Conservation (phyloP, 2,888 invertebrate genomes). For the Erynnis tages region DNA sequence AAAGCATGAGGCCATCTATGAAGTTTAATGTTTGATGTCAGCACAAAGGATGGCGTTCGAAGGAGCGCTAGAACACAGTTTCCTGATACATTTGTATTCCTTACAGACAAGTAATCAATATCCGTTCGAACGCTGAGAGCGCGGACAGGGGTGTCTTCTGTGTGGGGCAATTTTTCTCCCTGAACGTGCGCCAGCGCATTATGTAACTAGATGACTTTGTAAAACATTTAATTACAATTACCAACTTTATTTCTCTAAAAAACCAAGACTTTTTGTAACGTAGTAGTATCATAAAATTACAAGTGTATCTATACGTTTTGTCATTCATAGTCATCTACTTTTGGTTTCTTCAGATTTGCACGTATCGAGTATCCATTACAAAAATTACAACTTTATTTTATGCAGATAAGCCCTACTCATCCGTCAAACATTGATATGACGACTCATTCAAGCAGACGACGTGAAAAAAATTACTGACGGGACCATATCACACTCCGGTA, state of each 20-base stretch:
- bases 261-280: no score
- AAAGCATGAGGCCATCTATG: conserved; percentile 50
- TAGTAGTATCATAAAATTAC: no score
- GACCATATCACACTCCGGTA: conserved; percentile 58
- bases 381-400: no score
- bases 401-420: conserved; percentile 1
- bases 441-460: conserved; percentile 23
- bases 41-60: conserved; percentile 61
- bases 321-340: no score
- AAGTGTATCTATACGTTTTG: no score
- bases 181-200: conserved; percentile 45
- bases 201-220: conserved; percentile 22
- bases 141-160: conserved; percentile 57
- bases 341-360: no score
- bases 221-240: no score
- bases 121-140: conserved; percentile 61
- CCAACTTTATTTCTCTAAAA: no score
- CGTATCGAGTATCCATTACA: no score
- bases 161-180: conserved; percentile 55
- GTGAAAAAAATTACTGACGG: conserved; percentile 39
- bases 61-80: conserved; percentile 57
- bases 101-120: conserved; percentile 78
- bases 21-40: conserved; percentile 72
- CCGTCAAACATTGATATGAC: conserved; percentile 19
- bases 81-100: conserved; percentile 78